phyloP scores from a whole-genome alignment of 2,797 vertebrate species.

The Arrhamphus sclerolepis region DNA sequence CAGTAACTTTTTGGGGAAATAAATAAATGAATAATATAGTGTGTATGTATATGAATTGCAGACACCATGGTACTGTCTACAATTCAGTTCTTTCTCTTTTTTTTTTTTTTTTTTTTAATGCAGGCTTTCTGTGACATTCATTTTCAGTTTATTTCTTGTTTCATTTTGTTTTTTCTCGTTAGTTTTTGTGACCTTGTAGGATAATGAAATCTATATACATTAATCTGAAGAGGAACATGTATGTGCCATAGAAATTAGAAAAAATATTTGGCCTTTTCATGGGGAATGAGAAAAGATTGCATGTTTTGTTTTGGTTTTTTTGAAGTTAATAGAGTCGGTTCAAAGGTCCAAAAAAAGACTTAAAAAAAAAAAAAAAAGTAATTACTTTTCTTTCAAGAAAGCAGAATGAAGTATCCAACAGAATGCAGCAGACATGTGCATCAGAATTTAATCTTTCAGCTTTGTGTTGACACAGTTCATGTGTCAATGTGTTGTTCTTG shows the following conservation, averaged over 20 bases:
- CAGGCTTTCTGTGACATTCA: conserved; percentile 11
- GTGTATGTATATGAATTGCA: no score
- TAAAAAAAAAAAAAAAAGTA: conserved; percentile 17
- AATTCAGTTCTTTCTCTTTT: conserved; percentile 16
- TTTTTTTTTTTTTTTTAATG: conserved; percentile 12
- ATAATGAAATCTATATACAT: conserved; percentile 24
- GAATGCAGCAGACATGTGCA: not conserved
- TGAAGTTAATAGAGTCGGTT: not conserved
- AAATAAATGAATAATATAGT: no score
- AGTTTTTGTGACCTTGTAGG: conserved; percentile 35
- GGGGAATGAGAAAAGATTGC: conserved; percentile 2
- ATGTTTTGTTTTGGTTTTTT: no score
- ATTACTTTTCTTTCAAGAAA: conserved; percentile 14
- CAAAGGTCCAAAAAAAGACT: conserved; percentile 25
- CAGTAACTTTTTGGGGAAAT: conserved; percentile 20
- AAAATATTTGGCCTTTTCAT: conserved; percentile 15
- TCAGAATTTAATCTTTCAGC: conserved; percentile 13
- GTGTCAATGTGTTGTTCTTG: conserved; percentile 6
- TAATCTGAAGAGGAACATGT: conserved; percentile 9
- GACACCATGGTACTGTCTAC: not conserved
- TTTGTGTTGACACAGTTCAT: conserved; percentile 3
- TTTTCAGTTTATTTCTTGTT: not conserved
- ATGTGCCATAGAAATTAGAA: conserved; percentile 11
- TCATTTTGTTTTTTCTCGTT: not conserved
- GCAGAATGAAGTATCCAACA: not conserved